Evolutionary conservation across 2,113 vertebrate species (phyloP).

Genomic region (Daubentonia madagascariensis): DNA sequence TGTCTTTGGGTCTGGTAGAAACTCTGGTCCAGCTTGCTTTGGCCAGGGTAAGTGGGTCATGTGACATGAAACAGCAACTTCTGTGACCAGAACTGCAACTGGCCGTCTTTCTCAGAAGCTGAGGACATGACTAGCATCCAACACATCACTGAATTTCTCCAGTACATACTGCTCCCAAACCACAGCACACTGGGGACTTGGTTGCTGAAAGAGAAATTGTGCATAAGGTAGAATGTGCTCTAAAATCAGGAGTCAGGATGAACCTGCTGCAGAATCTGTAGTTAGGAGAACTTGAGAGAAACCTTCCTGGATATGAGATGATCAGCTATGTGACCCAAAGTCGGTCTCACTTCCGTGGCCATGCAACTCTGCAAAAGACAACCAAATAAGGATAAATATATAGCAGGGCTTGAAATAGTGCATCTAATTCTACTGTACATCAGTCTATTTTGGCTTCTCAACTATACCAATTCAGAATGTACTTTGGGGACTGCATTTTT

Average conservation of each 20-base stretch:
- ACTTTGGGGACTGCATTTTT: slow-evolving; percentile 43
- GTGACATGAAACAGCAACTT: neutral
- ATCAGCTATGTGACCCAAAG: neutral
- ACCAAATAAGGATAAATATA: slow-evolving; percentile 71
- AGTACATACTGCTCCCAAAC: neutral
- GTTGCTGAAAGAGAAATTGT: neutral
- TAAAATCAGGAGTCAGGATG: neutral
- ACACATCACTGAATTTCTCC: neutral
- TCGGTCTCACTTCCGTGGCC: neutral
- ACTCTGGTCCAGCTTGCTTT: neutral
- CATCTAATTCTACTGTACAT: slow-evolving; percentile 38
- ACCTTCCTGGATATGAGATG: neutral
- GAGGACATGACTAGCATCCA: neutral
- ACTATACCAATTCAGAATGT: slow-evolving; percentile 33
- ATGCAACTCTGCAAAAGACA: slow-evolving; percentile 18
- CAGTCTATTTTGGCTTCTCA: slow-evolving; percentile 64
- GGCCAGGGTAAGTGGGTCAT: neutral
- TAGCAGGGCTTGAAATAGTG: slow-evolving; percentile 66
- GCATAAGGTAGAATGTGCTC: neutral
- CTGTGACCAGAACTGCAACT: neutral
- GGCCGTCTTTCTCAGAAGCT: neutral
- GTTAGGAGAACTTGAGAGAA: neutral
- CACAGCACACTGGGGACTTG: fast-evolving
- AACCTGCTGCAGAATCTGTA: neutral
- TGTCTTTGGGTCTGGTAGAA: neutral